These are phyloP conservation scores for Penaeus chinensis DNA, from an alignment of 1,140 invertebrate species.

Conservation along the genomic window DNA sequence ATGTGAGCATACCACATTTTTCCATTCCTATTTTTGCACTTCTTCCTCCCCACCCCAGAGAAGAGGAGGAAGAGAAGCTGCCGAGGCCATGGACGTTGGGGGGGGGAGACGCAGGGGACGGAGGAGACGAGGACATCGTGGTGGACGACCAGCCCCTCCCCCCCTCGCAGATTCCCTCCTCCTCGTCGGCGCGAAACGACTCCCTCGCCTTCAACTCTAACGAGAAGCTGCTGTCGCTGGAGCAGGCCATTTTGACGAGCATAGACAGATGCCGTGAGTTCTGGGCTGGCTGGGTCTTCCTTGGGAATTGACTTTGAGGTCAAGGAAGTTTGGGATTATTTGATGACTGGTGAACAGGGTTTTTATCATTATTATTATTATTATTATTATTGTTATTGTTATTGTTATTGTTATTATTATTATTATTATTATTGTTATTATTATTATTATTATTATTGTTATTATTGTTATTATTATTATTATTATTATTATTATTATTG, in stretches of 20 bases:
- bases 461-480: no score
- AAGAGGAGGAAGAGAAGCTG: conserved; percentile 75
- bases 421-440: no score
- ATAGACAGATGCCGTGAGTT: conserved; percentile 87
- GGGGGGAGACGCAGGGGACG: conserved; percentile 63
- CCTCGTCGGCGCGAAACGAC: conserved; percentile 11
- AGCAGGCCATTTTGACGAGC: conserved; percentile 90
- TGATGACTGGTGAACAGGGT: no score
- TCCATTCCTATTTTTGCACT: neutral
- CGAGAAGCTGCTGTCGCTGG: conserved; percentile 85
- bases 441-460: no score
- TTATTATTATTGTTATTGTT: no score
- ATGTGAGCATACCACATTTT: neutral
- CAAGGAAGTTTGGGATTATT: no score
- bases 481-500: no score
- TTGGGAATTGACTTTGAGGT: no score
- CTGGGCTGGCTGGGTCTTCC: neutral
- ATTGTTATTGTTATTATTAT: no score
- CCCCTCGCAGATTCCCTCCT: conserved; percentile 32
- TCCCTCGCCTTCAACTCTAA: conserved; percentile 70
- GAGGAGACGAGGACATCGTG: conserved; percentile 80
- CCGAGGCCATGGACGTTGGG: conserved; percentile 63
- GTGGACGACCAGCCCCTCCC: conserved; percentile 74
- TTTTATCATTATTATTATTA: no score
- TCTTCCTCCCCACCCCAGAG: conserved; percentile 66